Conservation (phyloP, 2,797 vertebrate genomes). For the Peromyscus melanophrys region DNA sequence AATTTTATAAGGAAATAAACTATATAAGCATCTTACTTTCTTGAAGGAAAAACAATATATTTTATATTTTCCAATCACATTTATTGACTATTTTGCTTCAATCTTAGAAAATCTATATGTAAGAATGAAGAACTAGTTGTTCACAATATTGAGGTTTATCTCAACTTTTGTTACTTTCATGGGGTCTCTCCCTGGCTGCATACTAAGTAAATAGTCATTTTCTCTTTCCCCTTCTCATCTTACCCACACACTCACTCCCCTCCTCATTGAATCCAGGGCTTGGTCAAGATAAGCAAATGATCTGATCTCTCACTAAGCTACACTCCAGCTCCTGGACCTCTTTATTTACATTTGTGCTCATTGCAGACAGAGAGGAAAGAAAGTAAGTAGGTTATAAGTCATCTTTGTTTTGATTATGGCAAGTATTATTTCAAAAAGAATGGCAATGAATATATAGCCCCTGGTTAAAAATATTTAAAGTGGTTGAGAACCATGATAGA, state of each 20-base stretch:
- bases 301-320: too few species aligned
- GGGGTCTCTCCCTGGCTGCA: not conserved
- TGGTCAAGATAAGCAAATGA: not conserved
- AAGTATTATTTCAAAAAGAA: slow-evolving; percentile 30
- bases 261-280: not conserved
- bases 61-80: not conserved
- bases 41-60: not conserved
- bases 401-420: slow-evolving; percentile 38
- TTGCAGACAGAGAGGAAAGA: not conserved
- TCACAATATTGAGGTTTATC: not conserved
- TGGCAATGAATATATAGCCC: not conserved
- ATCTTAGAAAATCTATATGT: not conserved
- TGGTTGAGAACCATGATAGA: not conserved
- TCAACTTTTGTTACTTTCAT: not conserved
- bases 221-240: not conserved
- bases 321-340: not conserved
- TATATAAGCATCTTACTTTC: not conserved
- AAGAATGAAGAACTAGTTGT: slow-evolving; percentile 17
- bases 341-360: not conserved
- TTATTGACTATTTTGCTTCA: slow-evolving; percentile 13
- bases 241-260: rapidly evolving
- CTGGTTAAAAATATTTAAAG: slow-evolving; percentile 56
- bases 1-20: slow-evolving; percentile 39
- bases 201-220: not conserved
- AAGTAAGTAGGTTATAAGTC: not conserved